Conservation (phyloP, 2,113 vertebrate genomes). For the Telmatochromis sp. region DNA sequence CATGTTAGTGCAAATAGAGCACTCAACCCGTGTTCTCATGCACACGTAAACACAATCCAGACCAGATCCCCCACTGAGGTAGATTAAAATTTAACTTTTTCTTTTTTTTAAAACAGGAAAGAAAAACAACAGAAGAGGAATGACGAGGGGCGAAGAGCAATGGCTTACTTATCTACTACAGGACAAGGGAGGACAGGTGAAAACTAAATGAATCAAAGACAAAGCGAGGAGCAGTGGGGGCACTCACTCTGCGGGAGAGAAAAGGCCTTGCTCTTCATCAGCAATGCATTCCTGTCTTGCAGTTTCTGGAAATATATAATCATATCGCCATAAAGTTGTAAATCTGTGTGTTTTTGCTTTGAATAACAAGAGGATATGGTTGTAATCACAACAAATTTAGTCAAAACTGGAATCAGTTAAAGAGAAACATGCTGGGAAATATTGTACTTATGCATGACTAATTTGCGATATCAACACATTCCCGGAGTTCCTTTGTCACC, state of each 20-base stretch:
- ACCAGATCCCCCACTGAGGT: constrained; percentile 34
- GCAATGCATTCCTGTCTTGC: constrained; percentile 72
- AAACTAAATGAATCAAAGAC: constrained; percentile 24
- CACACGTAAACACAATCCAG: constrained; percentile 21
- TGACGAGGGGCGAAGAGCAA: neutral
- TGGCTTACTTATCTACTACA: constrained; percentile 9
- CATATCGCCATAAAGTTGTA: neutral
- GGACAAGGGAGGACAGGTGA: constrained; percentile 33
- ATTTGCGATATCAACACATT: neutral
- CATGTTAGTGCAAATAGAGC: neutral
- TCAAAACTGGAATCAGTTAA: neutral
- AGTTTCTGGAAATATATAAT: constrained; percentile 70
- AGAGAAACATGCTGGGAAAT: neutral
- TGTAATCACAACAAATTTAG: neutral
- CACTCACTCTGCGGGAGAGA: constrained; percentile 76
- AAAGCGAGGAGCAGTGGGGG: neutral
- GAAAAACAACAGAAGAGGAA: neutral
- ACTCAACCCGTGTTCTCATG: neutral
- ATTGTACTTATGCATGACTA: neutral
- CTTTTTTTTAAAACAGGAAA: neutral
- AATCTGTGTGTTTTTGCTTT: neutral
- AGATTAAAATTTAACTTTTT: constrained; percentile 47
- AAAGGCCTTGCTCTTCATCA: constrained; percentile 76
- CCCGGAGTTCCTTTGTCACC: constrained; percentile 5
- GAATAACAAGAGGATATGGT: neutral